A percentile compares a stretch with the other conserved stretches of the same genome.
Evolutionary conservation across 2,888 invertebrate genomes (phyloP).

Genomic region (Scotopteryx bipunctaria): DNA sequence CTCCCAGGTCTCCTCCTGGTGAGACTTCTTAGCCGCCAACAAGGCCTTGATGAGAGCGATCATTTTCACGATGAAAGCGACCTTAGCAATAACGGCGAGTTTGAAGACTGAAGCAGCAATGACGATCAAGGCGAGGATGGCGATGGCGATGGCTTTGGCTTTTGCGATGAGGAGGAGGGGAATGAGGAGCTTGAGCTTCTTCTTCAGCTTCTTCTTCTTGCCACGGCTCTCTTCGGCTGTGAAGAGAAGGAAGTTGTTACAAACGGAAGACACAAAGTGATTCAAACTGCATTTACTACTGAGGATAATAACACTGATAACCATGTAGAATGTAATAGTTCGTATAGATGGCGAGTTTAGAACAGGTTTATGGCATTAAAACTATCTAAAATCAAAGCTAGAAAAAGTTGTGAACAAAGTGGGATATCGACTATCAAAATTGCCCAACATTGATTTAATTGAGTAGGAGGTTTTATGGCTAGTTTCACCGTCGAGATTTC

Average conservation of each 20-base stretch:
- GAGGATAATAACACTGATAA: too few relatives aligned
- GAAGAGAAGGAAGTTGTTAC: slow-evolving; percentile 24
- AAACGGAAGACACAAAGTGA: not conserved
- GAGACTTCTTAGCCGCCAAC: slow-evolving; percentile 67
- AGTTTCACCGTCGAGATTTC: slow-evolving; percentile 27
- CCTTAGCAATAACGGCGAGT: slow-evolving; percentile 88
- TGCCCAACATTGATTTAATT: slow-evolving; percentile 26
- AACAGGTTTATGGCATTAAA: too few relatives aligned
- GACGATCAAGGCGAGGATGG: slow-evolving; percentile 86
- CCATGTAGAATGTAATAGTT: too few relatives aligned
- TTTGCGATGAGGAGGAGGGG: slow-evolving; percentile 85
- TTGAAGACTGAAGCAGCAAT: slow-evolving; percentile 88
- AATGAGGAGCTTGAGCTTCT: slow-evolving; percentile 71
- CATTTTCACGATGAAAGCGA: slow-evolving; percentile 84
- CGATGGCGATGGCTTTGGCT: slow-evolving; percentile 86
- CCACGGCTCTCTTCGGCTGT: slow-evolving; percentile 83
- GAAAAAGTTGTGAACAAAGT: slow-evolving; percentile 8
- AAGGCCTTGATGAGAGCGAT: slow-evolving; percentile 67
- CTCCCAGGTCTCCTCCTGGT: slow-evolving; percentile 56
- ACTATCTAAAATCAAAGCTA: not conserved
- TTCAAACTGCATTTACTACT: too few relatives aligned
- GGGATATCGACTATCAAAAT: slow-evolving; percentile 19
- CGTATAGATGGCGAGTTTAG: too few relatives aligned
- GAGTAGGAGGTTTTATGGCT: slow-evolving; percentile 29
- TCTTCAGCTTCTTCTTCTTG: slow-evolving; percentile 88